Evolutionary conservation across 92 coral and sea anemone genomes (phyloP).

Genomic region (Muricea muricata): DNA sequence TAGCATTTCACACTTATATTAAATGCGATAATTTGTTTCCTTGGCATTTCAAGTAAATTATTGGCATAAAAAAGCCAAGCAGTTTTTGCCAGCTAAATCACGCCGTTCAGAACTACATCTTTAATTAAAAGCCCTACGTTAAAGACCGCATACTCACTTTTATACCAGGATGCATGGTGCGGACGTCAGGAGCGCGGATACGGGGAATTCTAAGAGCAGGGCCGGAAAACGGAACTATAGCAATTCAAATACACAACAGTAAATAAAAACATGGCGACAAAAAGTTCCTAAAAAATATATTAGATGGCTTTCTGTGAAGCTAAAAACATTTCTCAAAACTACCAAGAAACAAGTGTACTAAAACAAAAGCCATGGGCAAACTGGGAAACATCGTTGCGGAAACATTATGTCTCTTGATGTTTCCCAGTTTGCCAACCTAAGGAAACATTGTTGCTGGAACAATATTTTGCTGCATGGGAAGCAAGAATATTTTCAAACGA

Average conservation of each 20-base stretch:
- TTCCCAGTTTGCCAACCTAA: too few species aligned
- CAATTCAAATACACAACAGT: background rate
- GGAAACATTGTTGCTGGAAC: too few species aligned
- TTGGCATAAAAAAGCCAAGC: background rate
- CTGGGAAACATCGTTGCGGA: too few species aligned
- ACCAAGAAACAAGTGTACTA: too few species aligned
- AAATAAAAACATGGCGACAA: background rate
- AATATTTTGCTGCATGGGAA: too few species aligned
- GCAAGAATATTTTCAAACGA: too few species aligned
- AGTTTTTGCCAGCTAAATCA: background rate
- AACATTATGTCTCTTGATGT: too few species aligned
- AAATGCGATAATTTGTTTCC: too few species aligned
- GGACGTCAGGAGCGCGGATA: background rate
- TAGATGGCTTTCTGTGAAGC: background rate
- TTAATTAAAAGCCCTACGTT: background rate
- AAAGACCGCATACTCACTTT: background rate
- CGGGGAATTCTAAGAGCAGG: conserved; percentile 6
- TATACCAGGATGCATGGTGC: background rate
- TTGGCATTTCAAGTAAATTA: too few species aligned
- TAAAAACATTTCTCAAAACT: background rate
- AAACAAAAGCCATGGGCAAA: too few species aligned
- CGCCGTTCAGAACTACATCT: too few species aligned
- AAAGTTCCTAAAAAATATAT: background rate
- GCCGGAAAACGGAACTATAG: background rate
- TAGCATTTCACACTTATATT: too few species aligned